Evolutionary conservation across 2,113 vertebrate genomes (phyloP).

Genomic region (Sinocyclocheilus grahami): DNA sequence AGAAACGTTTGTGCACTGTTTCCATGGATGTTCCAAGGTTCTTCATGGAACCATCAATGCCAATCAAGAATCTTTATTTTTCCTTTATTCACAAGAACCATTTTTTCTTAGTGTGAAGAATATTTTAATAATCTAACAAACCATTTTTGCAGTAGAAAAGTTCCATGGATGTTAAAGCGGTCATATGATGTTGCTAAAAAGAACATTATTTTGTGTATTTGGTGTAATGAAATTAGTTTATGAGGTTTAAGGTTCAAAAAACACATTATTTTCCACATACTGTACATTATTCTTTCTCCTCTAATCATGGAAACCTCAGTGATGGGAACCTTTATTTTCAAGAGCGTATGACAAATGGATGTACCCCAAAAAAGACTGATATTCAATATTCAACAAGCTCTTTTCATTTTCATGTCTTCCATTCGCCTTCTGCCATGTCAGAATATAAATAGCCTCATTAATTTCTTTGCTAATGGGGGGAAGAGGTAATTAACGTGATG

Average conservation of each 20-base stretch:
- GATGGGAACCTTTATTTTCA: background rate
- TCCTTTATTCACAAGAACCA: background rate
- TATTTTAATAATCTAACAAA: background rate
- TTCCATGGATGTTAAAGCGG: background rate
- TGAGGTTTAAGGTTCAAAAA: too few species aligned
- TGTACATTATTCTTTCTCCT: too few species aligned
- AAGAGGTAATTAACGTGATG: conserved; percentile 34
- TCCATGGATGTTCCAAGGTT: too few species aligned
- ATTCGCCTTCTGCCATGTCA: conserved; percentile 9
- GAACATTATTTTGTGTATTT: too few species aligned
- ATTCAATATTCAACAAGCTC: background rate
- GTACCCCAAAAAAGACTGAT: background rate
- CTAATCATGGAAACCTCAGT: background rate
- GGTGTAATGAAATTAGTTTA: too few species aligned
- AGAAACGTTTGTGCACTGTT: too few species aligned
- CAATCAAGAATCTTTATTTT: too few species aligned
- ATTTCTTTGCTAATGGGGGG: conserved; percentile 29
- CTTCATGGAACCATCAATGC: too few species aligned
- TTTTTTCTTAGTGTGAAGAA: background rate
- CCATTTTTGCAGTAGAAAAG: background rate
- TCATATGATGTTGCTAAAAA: too few species aligned
- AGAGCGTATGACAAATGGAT: background rate
- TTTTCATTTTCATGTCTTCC: background rate
- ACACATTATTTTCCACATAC: too few species aligned
- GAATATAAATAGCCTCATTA: conserved; percentile 52